Evolutionary conservation across 2,113 vertebrate species (phyloP).

Genomic region (Prolemur simus): DNA sequence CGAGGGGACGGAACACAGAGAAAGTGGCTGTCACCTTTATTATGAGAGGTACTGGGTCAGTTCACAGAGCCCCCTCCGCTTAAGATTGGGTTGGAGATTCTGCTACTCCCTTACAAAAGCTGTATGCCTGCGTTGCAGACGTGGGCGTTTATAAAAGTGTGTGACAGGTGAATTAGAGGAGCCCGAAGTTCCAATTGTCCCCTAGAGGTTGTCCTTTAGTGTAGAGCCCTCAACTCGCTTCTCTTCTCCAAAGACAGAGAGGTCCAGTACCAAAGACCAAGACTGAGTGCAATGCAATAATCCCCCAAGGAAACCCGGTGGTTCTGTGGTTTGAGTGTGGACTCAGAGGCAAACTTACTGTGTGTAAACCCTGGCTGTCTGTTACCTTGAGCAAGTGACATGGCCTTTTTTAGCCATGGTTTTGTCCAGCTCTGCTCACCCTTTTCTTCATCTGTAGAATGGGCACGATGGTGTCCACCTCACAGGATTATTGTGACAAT

Average conservation of each 20-base stretch:
- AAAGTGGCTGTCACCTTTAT: too few relatives aligned
- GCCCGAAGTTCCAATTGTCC: not conserved
- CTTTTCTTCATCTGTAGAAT: not conserved
- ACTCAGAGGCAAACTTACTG: not conserved
- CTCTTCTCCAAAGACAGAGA: not conserved
- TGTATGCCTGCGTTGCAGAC: not conserved
- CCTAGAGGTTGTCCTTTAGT: not conserved
- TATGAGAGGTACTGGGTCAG: accelerated
- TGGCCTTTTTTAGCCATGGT: not conserved
- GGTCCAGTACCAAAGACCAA: not conserved
- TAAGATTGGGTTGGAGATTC: not conserved
- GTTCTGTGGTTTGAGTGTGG: not conserved
- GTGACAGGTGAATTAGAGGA: not conserved
- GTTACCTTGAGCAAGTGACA: not conserved
- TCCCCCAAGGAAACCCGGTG: not conserved
- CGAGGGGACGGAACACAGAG: not conserved
- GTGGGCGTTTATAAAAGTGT: not conserved
- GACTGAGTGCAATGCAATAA: not conserved
- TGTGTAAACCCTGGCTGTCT: not conserved
- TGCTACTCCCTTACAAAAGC: not conserved
- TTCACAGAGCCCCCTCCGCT: not conserved
- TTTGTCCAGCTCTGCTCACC: too few relatives aligned
- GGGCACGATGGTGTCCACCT: not conserved
- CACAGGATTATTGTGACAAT: not conserved
- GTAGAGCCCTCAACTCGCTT: not conserved